Base-by-base conservation (phyloP, 2,113 vertebrate species). In the Cromileptes altivelis region DNA sequence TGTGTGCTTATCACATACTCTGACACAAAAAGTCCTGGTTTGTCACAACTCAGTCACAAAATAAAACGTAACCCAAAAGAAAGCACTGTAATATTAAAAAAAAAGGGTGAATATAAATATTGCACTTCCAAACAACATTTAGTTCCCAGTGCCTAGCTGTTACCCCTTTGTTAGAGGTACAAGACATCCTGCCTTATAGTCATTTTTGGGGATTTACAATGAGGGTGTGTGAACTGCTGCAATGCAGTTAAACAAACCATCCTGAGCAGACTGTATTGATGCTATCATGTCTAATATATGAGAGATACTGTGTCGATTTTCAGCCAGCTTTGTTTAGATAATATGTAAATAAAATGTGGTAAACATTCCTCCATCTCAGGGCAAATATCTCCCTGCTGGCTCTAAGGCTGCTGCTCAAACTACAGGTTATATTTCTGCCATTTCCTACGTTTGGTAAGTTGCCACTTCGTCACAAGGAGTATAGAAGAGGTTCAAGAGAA, bases 101-200 rank as follows among this genome's bases (percentile, higher is more conserved):
- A 10, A 69, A 75, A 78, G 53, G 81, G 89, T 90, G 84, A 90
- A 85, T 91, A 95, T 92, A 95, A 94, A 94, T 96, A 96, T 96
- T 96, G 95, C 95, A 96, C 95, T 94, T 96, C 74, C 89, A 95
- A 92, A 94, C 90, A 93, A 87, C 86, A 88, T 81, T 75, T 73
- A 68, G 80, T 88, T 92, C 88, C 92, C 94, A 89, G 88, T 80
- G 89, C 91, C 79, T 82, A 87, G 86, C 63, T 88, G 74, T 77
- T 67, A 85, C 89, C 87, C 88, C 88, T 91, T 91, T 82, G 76
- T 73, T 78, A 49, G 84, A 85, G 92, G 88, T 90, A 78, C 58
- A 71, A 73, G 40, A 73, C 74, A 75, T 76, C 75, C 70, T 76
- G 53, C 13, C 42, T 25, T 67, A 57, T 17, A 33, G 37, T 61